phyloP scores from a whole-genome alignment of 2,797 vertebrate genomes.

The Peromyscus melanophrys region DNA sequence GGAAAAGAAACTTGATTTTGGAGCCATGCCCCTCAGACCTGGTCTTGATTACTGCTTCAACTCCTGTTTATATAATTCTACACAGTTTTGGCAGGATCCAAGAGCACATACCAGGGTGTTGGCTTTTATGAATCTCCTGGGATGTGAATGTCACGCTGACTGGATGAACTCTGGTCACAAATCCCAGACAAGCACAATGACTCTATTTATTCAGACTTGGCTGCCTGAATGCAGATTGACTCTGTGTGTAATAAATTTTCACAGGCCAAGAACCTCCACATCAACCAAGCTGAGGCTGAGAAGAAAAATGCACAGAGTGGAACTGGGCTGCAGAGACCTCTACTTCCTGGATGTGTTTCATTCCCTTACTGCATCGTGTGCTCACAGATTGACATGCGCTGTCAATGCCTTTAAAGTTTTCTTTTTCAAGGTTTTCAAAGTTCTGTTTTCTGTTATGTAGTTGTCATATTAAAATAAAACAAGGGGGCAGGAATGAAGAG shows the following conservation, averaged over 20 bases:
- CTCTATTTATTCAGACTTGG: slow-evolving; percentile 93
- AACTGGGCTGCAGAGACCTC: slow-evolving; percentile 87
- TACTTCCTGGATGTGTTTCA: slow-evolving; percentile 86
- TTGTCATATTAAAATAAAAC: slow-evolving; percentile 84
- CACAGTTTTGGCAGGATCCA: slow-evolving; percentile 90
- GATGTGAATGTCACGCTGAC: slow-evolving; percentile 91
- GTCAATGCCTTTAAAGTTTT: slow-evolving; percentile 81
- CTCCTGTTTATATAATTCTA: slow-evolving; percentile 92
- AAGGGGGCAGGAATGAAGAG: slow-evolving; percentile 45
- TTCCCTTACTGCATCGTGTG: slow-evolving; percentile 85
- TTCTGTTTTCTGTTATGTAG: slow-evolving; percentile 82
- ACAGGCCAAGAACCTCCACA: slow-evolving; percentile 90
- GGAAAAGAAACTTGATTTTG: slow-evolving; percentile 77
- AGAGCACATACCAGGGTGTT: slow-evolving; percentile 92
- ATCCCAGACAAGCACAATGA: slow-evolving; percentile 93
- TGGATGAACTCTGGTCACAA: slow-evolving; percentile 92
- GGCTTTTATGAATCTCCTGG: slow-evolving; percentile 92
- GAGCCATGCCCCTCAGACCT: slow-evolving; percentile 83
- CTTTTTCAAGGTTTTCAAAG: slow-evolving; percentile 63
- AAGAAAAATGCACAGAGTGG: slow-evolving; percentile 86
- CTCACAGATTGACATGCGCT: slow-evolving; percentile 84
- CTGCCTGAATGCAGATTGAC: slow-evolving; percentile 91
- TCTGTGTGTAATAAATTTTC: slow-evolving; percentile 92
- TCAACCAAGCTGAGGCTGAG: slow-evolving; percentile 88
- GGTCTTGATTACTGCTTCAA: slow-evolving; percentile 89